Percentiles rank a stretch among this genome's conserved stretches.
Conservation (phyloP, 2,113 vertebrate species). For the Ochotona curzoniae region DNA sequence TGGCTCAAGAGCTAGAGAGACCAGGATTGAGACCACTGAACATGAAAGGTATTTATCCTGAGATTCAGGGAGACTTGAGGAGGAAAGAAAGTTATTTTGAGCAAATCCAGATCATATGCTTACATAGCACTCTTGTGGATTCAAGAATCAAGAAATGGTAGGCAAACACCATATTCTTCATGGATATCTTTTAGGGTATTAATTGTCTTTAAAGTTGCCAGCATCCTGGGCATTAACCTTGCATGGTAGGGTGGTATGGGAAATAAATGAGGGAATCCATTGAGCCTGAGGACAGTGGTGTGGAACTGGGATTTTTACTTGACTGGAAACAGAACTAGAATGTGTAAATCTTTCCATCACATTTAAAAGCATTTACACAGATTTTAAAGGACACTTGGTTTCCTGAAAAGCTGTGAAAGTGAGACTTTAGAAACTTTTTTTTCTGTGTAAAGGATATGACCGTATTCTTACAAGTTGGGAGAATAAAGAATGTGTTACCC, state of each 20-base stretch:
- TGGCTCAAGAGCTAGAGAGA: background rate
- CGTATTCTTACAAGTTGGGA: background rate
- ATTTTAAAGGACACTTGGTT: background rate
- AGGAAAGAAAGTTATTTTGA: background rate
- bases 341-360: background rate
- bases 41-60: background rate
- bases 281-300: background rate
- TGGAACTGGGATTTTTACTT: background rate
- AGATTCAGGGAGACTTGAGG: background rate
- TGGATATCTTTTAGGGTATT: background rate
- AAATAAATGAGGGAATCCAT: background rate
- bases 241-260: too few relatives aligned
- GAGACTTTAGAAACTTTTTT: background rate
- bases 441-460: background rate
- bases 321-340: background rate
- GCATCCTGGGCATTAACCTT: background rate
- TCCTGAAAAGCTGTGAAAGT: background rate
- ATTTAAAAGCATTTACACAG: slow-evolving; percentile 2
- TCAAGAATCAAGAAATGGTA: background rate
- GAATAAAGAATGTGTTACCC: background rate
- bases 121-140: background rate
- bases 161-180: background rate
- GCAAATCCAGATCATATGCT: background rate
- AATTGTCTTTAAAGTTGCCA: background rate
- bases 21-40: background rate